Percentiles rank a stretch among this genome's conserved stretches.
phyloP scores from a whole-genome alignment of 1,140 invertebrate species.

The Galleria mellonella region DNA sequence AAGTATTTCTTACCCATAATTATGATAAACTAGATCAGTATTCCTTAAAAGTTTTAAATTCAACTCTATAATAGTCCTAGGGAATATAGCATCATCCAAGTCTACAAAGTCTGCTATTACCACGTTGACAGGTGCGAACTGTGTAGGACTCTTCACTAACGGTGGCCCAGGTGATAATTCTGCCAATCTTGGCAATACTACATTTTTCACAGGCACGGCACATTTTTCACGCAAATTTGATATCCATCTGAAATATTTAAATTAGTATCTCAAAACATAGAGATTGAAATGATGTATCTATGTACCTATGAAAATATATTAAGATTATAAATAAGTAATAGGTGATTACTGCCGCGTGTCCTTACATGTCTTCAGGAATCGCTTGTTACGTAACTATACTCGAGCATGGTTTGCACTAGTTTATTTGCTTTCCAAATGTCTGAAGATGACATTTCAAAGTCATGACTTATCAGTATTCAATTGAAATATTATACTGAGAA shows the following conservation, averaged over 20 bases:
- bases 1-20: constrained; percentile 22
- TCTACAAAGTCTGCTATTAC: constrained; percentile 79
- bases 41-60: constrained; percentile 70
- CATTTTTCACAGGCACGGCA: constrained; percentile 73
- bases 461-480: too few relatives aligned
- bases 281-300: too few relatives aligned
- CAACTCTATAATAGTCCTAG: constrained; percentile 74
- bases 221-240: constrained; percentile 63
- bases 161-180: constrained; percentile 72
- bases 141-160: constrained; percentile 7
- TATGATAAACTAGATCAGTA: constrained; percentile 32
- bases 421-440: too few relatives aligned
- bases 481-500: too few relatives aligned
- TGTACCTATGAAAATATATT: too few relatives aligned
- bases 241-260: constrained; percentile 47
- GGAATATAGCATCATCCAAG: constrained; percentile 72
- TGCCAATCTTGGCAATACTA: constrained; percentile 70
- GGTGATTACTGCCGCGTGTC: too few relatives aligned
- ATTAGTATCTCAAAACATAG: too few relatives aligned
- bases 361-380: too few relatives aligned
- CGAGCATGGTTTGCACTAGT: too few relatives aligned
- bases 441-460: too few relatives aligned
- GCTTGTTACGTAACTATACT: too few relatives aligned
- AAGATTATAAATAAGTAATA: background rate
- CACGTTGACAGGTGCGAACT: constrained; percentile 69